A percentile compares a stretch with the other conserved stretches of the same genome.
Evolutionary conservation across 2,888 invertebrate species (phyloP).

Genomic region (Melanchra persicariae): DNA sequence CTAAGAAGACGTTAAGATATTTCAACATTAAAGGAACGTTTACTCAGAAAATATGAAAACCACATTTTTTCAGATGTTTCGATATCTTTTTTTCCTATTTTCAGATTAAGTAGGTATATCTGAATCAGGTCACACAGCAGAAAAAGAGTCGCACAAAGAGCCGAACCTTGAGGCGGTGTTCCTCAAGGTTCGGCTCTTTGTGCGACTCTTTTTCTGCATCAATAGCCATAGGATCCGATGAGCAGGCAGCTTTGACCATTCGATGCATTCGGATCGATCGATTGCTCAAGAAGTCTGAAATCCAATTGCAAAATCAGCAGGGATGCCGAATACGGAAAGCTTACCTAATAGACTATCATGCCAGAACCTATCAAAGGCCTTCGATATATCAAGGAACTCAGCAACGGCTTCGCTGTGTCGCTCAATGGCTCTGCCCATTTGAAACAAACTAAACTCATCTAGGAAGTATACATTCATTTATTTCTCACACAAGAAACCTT

Average conservation of each 20-base stretch:
- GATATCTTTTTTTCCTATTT: background rate
- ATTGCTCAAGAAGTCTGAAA: background rate
- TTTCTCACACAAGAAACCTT: constrained; percentile 5
- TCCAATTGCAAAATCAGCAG: background rate
- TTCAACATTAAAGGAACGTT: background rate
- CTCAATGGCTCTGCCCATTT: background rate
- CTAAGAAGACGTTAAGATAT: background rate
- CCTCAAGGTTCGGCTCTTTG: background rate
- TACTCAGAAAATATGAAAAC: background rate
- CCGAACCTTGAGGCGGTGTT: background rate
- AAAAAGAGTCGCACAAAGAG: background rate
- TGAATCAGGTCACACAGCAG: background rate
- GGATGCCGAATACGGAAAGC: background rate
- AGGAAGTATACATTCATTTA: background rate
- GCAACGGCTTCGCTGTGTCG: background rate
- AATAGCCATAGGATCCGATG: background rate
- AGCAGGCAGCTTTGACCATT: background rate
- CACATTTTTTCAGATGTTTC: background rate
- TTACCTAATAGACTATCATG: background rate
- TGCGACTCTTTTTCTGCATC: background rate
- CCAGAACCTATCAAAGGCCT: background rate
- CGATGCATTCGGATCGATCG: background rate
- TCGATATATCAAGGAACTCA: background rate
- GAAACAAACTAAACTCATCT: background rate
- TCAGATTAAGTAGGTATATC: too few species aligned